Base-by-base conservation (phyloP, 2,797 vertebrate genomes). In the Anniella stebbinsi region DNA sequence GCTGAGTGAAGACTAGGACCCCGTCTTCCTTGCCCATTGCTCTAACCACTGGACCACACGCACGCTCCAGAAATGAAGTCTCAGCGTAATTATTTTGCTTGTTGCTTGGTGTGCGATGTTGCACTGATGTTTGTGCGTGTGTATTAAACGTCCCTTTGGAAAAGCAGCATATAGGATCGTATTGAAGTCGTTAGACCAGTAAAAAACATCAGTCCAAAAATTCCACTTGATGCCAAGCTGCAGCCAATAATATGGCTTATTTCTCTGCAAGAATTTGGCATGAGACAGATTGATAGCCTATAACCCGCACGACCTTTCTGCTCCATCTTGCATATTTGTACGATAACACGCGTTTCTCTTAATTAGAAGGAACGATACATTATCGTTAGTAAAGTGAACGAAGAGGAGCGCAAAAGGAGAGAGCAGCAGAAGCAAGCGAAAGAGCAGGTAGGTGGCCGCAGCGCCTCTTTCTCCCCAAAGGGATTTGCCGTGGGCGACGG, bases 311-410 rank as follows among this genome's bases (percentile, higher is more conserved):
- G 87, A 11, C 30, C 76, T 60, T 38, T 60, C 7, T 38, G n/a
- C 48, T 36, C 12, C 18, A 1, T 2, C n/a, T 51, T 38, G 45
- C 80, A n/a, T 75, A 12, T 60, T 57, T 38, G 36, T 17, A 6
- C 17, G 48, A 21, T 83, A 48, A 88, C 21, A 0, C 25, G 28
- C 0, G 4, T 28, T 72, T 78, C 41, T 83, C 21, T 33, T 25
- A 11, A 96, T 91, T 94, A 99, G 99, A 99, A 99, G 91, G 99
- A 99, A 90, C 97, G 99, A 38, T 99, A 97, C 0, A 98, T 99
- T 93, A 98, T 98, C 96, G 95, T 99, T 96, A 98, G 97, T 95
- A 99, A 98, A 95, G 98, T 99, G 70, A 97, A 99, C 38, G 99
- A 99, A 10, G 98, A 99, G 81, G 99, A 99, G 93, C 97, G 98